Percentiles rank a stretch among this genome's conserved stretches.
phyloP scores from a whole-genome alignment of 2,113 vertebrate species.

The Taurulus bubalis region DNA sequence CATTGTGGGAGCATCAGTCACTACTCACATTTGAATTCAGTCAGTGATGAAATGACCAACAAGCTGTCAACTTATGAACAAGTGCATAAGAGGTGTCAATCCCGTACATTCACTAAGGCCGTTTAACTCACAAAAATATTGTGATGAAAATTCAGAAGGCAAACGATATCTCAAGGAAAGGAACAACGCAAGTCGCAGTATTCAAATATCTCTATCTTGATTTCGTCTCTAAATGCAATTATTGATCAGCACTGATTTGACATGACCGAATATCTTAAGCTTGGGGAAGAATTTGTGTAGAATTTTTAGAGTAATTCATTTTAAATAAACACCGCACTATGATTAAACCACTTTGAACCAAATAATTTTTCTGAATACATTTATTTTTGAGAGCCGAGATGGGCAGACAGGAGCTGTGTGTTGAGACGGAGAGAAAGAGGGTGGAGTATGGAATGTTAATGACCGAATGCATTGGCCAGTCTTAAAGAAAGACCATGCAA shows the following conservation, averaged over 20 bases:
- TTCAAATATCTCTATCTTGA: constrained; percentile 84
- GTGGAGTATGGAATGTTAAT: constrained; percentile 82
- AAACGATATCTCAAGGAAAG: constrained; percentile 93
- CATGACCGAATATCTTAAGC: constrained; percentile 34
- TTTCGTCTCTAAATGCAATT: constrained; percentile 79
- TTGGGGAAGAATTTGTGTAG: background rate
- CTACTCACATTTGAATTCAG: constrained; percentile 38
- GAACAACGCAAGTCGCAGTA: constrained; percentile 90
- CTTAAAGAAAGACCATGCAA: constrained; percentile 32
- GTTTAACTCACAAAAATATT: constrained; percentile 74
- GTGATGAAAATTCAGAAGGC: constrained; percentile 88
- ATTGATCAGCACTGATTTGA: constrained; percentile 82
- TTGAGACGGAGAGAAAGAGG: constrained; percentile 39
- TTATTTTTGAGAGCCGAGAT: background rate
- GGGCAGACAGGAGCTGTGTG: constrained; percentile 12
- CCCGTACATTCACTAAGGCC: constrained; percentile 94
- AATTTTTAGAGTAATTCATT: background rate
- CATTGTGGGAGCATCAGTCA: constrained; percentile 29
- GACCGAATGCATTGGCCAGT: constrained; percentile 50
- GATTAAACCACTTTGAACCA: constrained; percentile 41
- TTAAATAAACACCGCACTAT: constrained; percentile 36
- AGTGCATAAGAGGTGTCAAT: constrained; percentile 87
- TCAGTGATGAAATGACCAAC: constrained; percentile 85
- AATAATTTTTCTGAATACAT: background rate
- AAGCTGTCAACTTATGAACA: constrained; percentile 89